Base-by-base conservation (phyloP, 2,888 invertebrate species). In the Maniola hyperantus region DNA sequence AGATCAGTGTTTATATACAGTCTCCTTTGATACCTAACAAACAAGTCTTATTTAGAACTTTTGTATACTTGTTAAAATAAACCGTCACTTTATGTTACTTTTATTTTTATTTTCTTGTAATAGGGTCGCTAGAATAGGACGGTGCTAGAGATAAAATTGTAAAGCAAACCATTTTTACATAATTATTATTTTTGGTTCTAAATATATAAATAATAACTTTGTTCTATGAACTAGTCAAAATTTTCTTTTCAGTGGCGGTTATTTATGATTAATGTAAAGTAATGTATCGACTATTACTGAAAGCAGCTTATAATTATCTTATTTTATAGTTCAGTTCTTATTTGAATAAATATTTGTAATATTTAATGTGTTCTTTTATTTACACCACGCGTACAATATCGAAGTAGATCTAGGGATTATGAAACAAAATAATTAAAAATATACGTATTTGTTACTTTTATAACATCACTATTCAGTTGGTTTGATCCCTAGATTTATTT, bases 291-390 rank as follows among this genome's bases (percentile, higher is more conserved):
- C 82, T 83, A 77, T 82, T 80, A 83, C 78, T 82, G 80, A 76
- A 81, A 78, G 77, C 88, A 84, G 87, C 87, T 85, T 89, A 86
- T 84, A 83, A 83, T 84, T 84, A 78, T 85, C 80, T 86, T 87
- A 87, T 85, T 87, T 89, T 84, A 83, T 83, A 82, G 79, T 84
- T 87, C 80, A 81, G 83, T 88, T 89, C 85, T 88, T 87, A 87
- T 88, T 87, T 90, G 82, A 89, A 87, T 90, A 91, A 78, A 78
- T 90, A 91, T 91, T 91, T 92, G 91, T 91, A 92, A 91, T 90
- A 90, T 87, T 85, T 82, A 76, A 75, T 68, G 76, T 71, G 76
- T 83, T 65, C 84, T 74, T 82, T 83, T 57, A 70, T 63, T 33
- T 34, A 8, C 26, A n/a, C 8, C 7, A 46, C 20, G 0, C 10